Percentiles rank a stretch among this genome's conserved stretches.
Evolutionary conservation across 2,888 invertebrate species (phyloP).

Genomic region (Agrilus mali): DNA sequence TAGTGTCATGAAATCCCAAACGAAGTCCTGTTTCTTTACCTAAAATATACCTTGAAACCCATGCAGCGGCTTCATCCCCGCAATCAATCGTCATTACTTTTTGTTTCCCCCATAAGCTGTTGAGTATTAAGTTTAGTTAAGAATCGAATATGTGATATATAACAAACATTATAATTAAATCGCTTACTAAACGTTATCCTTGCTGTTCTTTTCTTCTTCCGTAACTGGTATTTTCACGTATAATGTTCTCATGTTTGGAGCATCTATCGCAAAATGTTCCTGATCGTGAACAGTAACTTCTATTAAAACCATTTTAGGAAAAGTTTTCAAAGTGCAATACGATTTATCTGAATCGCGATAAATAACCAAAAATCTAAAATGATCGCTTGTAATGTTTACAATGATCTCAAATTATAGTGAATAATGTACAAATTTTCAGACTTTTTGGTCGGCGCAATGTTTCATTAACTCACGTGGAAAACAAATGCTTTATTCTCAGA

Average conservation of each 20-base stretch:
- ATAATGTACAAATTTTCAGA: no score
- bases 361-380: no score
- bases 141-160: not conserved
- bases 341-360: no score
- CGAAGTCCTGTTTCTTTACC: conserved; percentile 24
- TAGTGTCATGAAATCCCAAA: conserved; percentile 27
- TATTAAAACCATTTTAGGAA: conserved; percentile 36
- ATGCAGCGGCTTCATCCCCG: conserved; percentile 46
- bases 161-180: not conserved
- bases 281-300: conserved; percentile 31
- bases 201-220: conserved; percentile 13
- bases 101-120: not conserved
- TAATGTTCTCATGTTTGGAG: conserved; percentile 34
- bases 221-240: conserved; percentile 31
- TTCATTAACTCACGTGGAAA: no score
- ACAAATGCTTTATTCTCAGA: no score
- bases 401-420: no score
- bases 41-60: conserved; percentile 41
- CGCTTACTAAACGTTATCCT: conserved; percentile 1
- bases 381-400: no score
- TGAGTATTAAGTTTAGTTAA: not conserved
- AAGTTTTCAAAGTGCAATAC: conserved; percentile 33
- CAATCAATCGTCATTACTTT: conserved; percentile 37
- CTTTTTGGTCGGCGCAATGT: no score
- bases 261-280: conserved; percentile 32